Evolutionary conservation across 2,888 invertebrate genomes (phyloP).

Genomic region (Ichneumoninae sp.): DNA sequence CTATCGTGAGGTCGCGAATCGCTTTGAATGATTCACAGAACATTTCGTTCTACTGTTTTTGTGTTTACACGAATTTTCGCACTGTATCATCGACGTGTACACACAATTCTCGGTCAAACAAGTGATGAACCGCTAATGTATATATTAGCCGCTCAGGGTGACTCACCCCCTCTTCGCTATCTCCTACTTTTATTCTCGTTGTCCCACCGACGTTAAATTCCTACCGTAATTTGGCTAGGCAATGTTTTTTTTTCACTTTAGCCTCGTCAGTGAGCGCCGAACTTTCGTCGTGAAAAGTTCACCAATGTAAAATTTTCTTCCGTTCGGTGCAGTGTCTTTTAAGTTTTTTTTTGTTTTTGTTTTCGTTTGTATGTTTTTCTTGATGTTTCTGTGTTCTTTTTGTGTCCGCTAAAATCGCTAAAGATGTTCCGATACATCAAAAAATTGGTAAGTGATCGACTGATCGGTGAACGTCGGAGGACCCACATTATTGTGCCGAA

Average conservation of each 20-base stretch:
- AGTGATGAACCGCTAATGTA: conserved; percentile 25
- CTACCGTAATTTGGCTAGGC: conserved; percentile 9
- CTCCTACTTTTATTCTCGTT: conserved; percentile 9
- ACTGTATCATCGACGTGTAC: conserved; percentile 31
- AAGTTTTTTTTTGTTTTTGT: background rate
- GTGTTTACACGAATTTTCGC: conserved; percentile 26
- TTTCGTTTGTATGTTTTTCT: conserved; percentile 7
- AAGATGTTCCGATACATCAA: conserved; percentile 53
- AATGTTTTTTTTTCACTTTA: conserved; percentile 1
- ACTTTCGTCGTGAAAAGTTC: conserved; percentile 19
- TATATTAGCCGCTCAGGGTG: conserved; percentile 23
- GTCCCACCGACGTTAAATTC: conserved; percentile 13
- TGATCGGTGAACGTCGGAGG: background rate
- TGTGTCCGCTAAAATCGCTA: background rate
- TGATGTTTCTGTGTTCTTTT: background rate
- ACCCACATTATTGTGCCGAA: no score
- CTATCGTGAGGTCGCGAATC: conserved; percentile 16
- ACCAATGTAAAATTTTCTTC: conserved; percentile 4
- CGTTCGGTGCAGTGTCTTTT: background rate
- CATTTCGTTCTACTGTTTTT: conserved; percentile 1
- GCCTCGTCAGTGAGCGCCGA: conserved; percentile 33
- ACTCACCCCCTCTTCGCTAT: conserved; percentile 28
- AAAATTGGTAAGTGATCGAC: conserved; percentile 47
- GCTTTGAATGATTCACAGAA: conserved; percentile 27
- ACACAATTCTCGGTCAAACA: conserved; percentile 38